These are phyloP conservation scores for Anthonomus grandis DNA, from an alignment of 1,140 invertebrate species.

Conservation along the genomic window DNA sequence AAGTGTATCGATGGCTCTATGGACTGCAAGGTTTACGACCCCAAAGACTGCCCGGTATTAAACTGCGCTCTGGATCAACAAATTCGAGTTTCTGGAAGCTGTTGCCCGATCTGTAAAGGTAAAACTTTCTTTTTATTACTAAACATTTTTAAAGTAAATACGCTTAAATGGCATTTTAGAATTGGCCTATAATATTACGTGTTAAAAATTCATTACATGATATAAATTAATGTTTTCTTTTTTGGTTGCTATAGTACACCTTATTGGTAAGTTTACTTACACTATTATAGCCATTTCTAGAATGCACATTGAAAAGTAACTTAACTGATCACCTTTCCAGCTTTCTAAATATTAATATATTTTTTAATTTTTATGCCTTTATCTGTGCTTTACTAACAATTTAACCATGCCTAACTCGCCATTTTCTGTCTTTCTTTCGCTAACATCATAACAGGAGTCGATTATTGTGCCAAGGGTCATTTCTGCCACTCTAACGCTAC, in stretches of 20 bases:
- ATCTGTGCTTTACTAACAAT: conserved; percentile 16
- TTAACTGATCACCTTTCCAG: too few species aligned
- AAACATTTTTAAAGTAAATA: not conserved
- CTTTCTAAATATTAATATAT: too few species aligned
- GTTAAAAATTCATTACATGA: too few species aligned
- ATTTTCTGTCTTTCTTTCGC: conserved; percentile 27
- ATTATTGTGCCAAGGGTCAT: conserved; percentile 84
- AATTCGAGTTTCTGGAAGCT: conserved; percentile 77
- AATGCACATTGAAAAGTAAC: too few species aligned
- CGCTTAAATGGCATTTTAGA: too few species aligned
- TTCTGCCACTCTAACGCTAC: conserved; percentile 79
- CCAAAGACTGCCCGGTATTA: conserved; percentile 72
- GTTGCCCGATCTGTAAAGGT: conserved; percentile 90
- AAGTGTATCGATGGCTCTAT: conserved; percentile 77
- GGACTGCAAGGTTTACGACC: conserved; percentile 71
- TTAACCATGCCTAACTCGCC: conserved; percentile 28
- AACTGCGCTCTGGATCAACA: conserved; percentile 75
- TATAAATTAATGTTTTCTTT: too few species aligned
- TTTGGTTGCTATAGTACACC: too few species aligned
- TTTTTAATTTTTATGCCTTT: too few species aligned
- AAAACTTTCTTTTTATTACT: conserved; percentile 30
- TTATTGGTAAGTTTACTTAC: too few species aligned
- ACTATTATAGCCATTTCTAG: too few species aligned
- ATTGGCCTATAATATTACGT: too few species aligned
- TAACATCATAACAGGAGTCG: conserved; percentile 62